Conservation (phyloP, 2,797 vertebrate genomes). For the Centroberyx gerrardi region DNA sequence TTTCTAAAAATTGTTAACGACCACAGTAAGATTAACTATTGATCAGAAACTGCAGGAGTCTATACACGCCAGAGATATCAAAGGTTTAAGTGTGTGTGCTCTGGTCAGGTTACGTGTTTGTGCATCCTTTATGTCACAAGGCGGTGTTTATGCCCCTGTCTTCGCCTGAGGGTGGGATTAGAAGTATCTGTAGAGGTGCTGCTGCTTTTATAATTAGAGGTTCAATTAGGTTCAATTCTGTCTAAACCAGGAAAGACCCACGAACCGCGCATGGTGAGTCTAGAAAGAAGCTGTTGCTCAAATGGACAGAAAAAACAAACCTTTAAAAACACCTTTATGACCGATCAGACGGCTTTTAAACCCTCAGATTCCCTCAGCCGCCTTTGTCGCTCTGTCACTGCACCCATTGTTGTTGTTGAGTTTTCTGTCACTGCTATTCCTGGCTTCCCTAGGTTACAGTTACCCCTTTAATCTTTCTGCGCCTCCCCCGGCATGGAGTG, state of each 20-base stretch:
- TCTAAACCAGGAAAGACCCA: not conserved
- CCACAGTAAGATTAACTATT: not conserved
- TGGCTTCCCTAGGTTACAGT: not conserved
- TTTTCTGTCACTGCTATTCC: not conserved
- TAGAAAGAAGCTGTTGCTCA: too few relatives aligned
- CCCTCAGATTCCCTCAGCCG: not conserved
- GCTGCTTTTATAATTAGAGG: not conserved
- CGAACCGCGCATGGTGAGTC: too few relatives aligned
- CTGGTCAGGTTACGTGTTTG: not conserved
- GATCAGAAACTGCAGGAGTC: not conserved
- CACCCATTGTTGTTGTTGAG: too few relatives aligned
- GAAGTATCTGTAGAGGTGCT: not conserved
- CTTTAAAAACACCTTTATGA: not conserved
- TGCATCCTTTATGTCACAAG: not conserved
- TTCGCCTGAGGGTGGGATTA: not conserved
- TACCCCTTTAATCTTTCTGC: conserved; percentile 10
- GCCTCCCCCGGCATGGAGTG: too few relatives aligned
- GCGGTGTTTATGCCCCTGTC: not conserved
- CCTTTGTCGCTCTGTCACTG: not conserved
- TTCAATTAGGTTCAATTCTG: not conserved
- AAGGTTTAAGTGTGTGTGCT: not conserved
- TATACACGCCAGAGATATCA: not conserved
- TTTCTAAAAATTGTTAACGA: not conserved
- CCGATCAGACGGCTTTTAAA: conserved; percentile 8
- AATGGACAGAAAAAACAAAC: too few relatives aligned